Percentiles rank a stretch among this genome's conserved stretches.
Conservation (phyloP, 2,888 invertebrate species). For the Tolmerus cingulatus region DNA sequence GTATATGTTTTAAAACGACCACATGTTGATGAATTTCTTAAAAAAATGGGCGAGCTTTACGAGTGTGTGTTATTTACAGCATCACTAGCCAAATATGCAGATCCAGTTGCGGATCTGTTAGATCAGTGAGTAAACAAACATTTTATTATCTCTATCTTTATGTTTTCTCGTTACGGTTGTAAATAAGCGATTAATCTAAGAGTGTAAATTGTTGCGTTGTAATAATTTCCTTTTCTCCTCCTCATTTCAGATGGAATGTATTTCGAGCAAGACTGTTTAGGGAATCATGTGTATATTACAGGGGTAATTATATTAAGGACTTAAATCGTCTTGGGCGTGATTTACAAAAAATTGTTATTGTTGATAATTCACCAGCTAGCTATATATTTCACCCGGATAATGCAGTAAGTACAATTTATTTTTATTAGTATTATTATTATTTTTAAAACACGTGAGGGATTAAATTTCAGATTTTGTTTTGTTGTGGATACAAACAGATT, state of each 20-base stretch:
- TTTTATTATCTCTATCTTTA: neutral
- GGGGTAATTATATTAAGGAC: slow-evolving; percentile 99
- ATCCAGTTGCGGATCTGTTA: slow-evolving; percentile 97
- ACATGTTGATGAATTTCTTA: slow-evolving; percentile 98
- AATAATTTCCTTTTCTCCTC: neutral
- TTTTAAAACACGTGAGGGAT: neutral
- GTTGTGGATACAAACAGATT: too few species aligned
- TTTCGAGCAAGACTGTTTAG: slow-evolving; percentile 96
- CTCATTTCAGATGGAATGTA: slow-evolving; percentile 82
- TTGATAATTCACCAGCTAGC: slow-evolving; percentile 99
- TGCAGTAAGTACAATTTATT: slow-evolving; percentile 78
- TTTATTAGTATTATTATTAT: neutral
- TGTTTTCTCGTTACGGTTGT: neutral
- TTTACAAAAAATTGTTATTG: slow-evolving; percentile 94
- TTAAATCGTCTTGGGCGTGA: slow-evolving; percentile 96
- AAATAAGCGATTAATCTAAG: neutral
- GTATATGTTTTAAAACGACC: slow-evolving; percentile 99
- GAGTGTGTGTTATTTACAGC: slow-evolving; percentile 99
- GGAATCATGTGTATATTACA: slow-evolving; percentile 99
- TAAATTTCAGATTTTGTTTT: neutral
- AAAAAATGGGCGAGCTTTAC: slow-evolving; percentile 97
- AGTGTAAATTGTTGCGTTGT: neutral
- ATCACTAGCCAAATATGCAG: slow-evolving; percentile 98
- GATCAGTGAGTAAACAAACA: slow-evolving; percentile 70
- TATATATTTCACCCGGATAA: slow-evolving; percentile 99